phyloP scores from a whole-genome alignment of 2,113 vertebrate species.

The Orcinus orca region DNA sequence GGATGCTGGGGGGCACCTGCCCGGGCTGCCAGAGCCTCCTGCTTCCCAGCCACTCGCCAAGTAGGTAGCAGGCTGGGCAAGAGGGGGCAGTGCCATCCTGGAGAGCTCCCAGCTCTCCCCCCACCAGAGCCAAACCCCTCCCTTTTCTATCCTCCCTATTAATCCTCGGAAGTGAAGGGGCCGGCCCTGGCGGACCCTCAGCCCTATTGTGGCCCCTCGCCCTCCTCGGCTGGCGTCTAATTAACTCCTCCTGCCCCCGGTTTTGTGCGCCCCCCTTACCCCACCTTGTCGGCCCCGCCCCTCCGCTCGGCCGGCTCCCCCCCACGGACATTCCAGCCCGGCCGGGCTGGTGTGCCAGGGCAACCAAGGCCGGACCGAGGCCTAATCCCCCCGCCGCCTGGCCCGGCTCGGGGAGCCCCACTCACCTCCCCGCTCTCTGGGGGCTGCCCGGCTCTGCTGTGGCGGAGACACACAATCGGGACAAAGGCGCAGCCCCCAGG shows the following conservation, averaged over 20 bases:
- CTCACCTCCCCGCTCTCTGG: conserved; percentile 96
- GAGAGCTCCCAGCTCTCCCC: conserved; percentile 40
- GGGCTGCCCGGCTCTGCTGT: conserved; percentile 85
- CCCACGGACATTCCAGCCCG: conserved; percentile 90
- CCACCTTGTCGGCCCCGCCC: conserved; percentile 89
- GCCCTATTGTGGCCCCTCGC: conserved; percentile 88
- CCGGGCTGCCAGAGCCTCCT: background rate
- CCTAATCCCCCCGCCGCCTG: conserved; percentile 85
- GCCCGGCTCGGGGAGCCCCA: conserved; percentile 87
- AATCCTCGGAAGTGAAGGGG: conserved; percentile 95
- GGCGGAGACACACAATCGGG: conserved; percentile 87
- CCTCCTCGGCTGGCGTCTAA: conserved; percentile 92
- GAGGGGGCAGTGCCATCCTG: conserved; percentile 53
- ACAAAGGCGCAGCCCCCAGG: conserved; percentile 95
- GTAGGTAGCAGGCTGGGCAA: conserved; percentile 27
- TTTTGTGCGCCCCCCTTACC: conserved; percentile 90
- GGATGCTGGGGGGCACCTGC: background rate
- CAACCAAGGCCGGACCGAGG: conserved; percentile 85
- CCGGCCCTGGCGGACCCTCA: conserved; percentile 82
- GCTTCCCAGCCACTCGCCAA: conserved; percentile 5
- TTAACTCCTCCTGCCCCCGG: conserved; percentile 90
- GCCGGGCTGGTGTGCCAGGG: conserved; percentile 90
- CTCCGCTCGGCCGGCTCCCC: conserved; percentile 80
- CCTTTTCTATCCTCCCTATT: conserved; percentile 74
- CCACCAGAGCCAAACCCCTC: background rate